phyloP scores from a whole-genome alignment of 2,113 vertebrate species.

The Lepus americanus region DNA sequence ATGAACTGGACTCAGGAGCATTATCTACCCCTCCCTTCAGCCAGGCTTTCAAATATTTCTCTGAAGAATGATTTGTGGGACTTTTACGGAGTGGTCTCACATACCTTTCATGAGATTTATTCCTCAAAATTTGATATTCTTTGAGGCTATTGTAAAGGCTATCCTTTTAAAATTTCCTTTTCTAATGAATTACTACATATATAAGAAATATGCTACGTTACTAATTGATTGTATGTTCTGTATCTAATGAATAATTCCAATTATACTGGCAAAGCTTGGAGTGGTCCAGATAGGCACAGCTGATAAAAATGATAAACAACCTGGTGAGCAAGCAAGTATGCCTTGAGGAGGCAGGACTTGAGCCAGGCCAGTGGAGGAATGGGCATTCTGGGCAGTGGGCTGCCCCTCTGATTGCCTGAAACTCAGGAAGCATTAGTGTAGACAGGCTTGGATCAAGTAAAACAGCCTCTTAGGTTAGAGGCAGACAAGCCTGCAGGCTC shows the following conservation, averaged over 20 bases:
- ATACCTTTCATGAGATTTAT: neutral
- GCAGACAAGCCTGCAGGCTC: too few relatives aligned
- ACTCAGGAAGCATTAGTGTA: rapidly evolving
- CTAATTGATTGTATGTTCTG: neutral
- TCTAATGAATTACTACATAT: neutral
- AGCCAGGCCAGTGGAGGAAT: neutral
- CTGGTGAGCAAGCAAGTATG: neutral
- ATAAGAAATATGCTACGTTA: neutral
- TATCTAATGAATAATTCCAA: neutral
- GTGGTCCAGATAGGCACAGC: neutral
- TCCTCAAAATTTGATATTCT: neutral
- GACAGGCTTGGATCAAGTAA: neutral
- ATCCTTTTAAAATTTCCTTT: neutral
- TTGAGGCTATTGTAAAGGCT: neutral
- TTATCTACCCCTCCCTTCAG: neutral
- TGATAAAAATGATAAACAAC: neutral
- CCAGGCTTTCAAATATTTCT: neutral
- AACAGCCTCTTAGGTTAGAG: neutral
- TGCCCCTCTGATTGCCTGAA: neutral
- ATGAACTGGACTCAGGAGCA: neutral
- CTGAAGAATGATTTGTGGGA: neutral
- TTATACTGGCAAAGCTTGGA: neutral
- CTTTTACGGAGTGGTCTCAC: neutral
- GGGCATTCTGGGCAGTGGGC: neutral
- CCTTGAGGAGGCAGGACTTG: neutral